These are phyloP conservation scores for Cyanoderma ruficeps DNA, from an alignment of 2,113 vertebrate species.

Conservation along the genomic window DNA sequence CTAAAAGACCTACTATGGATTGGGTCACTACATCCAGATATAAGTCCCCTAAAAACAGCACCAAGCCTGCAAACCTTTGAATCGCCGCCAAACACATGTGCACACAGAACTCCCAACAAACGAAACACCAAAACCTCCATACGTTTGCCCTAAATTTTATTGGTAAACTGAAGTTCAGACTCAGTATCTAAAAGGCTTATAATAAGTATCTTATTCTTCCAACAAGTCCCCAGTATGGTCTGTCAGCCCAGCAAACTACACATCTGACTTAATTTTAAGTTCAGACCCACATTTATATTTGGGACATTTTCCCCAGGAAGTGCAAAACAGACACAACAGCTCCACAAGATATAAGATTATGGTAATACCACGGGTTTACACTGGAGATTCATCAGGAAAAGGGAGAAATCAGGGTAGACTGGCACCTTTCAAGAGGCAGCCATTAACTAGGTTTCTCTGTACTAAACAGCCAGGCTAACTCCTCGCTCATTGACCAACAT, in stretches of 20 bases:
- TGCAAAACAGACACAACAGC: rapidly evolving
- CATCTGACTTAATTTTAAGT: background rate
- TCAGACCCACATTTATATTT: background rate
- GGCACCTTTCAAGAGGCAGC: background rate
- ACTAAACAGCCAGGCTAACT: background rate
- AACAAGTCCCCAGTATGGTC: background rate
- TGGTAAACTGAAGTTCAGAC: background rate
- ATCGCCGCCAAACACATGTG: background rate
- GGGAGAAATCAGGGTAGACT: background rate
- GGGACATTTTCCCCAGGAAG: rapidly evolving
- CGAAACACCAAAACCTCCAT: background rate
- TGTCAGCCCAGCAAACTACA: background rate
- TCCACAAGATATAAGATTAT: background rate
- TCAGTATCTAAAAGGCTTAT: background rate
- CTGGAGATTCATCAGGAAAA: background rate
- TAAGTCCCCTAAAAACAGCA: background rate
- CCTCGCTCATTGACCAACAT: background rate
- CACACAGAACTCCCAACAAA: background rate
- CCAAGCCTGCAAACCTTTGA: background rate
- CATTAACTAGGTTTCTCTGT: background rate
- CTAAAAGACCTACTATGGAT: no score
- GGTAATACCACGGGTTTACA: background rate
- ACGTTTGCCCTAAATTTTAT: background rate
- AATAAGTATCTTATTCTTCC: background rate
- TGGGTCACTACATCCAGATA: background rate